A percentile compares a stretch with the other conserved stretches of the same genome.
These are phyloP conservation scores for Dusona sp. DNA, from an alignment of 2,888 invertebrate species.

Conservation along the genomic window DNA sequence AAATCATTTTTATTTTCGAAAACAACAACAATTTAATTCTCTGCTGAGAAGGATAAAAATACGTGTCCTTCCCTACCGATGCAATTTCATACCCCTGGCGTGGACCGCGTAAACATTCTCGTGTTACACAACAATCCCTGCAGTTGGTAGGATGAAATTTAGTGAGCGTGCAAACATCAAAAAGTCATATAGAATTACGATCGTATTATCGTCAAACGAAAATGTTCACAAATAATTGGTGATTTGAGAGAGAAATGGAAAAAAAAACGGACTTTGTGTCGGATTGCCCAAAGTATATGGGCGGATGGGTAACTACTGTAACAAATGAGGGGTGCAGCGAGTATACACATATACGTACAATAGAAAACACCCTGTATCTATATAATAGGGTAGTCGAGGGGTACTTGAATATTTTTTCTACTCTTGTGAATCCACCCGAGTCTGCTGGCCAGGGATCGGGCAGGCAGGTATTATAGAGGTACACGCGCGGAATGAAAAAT, in stretches of 20 bases:
- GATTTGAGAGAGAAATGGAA: background rate
- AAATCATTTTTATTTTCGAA: background rate
- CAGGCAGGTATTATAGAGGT: slow-evolving; percentile 33
- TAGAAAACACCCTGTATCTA: slow-evolving; percentile 20
- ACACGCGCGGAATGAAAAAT: slow-evolving; percentile 35
- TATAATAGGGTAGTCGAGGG: slow-evolving; percentile 40
- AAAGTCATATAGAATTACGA: background rate
- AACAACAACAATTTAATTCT: background rate
- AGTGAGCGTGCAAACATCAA: background rate
- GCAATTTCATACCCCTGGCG: too few species aligned
- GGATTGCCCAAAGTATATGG: background rate
- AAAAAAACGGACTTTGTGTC: background rate
- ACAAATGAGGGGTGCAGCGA: slow-evolving; percentile 15
- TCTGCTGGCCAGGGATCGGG: background rate
- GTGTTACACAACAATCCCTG: too few species aligned
- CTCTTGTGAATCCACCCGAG: slow-evolving; percentile 23
- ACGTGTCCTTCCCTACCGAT: too few species aligned
- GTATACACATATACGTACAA: slow-evolving; percentile 16
- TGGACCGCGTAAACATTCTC: too few species aligned
- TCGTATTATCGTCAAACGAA: background rate
- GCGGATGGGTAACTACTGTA: background rate
- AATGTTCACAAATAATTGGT: background rate
- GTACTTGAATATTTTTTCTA: slow-evolving; percentile 17
- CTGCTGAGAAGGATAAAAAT: too few species aligned
- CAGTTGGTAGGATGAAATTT: background rate